Percentiles rank a stretch among this genome's conserved stretches.
Conservation (phyloP, 2,888 invertebrate genomes). For the Drosophila cognata region DNA sequence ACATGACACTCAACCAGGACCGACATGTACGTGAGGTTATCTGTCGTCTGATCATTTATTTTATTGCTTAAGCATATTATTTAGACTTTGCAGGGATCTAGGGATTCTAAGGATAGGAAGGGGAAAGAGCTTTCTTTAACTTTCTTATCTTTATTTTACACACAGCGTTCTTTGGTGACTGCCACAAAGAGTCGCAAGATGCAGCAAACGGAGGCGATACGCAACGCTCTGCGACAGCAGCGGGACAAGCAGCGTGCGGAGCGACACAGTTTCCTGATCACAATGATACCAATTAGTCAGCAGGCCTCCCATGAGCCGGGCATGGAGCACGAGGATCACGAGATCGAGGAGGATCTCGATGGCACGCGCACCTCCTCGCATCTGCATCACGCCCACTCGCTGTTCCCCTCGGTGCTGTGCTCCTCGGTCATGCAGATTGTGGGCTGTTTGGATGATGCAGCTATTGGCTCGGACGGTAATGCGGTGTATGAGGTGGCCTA, state of each 20-base stretch:
- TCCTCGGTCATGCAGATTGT: conserved; percentile 98
- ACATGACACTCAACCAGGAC: conserved; percentile 99
- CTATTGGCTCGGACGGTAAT: conserved; percentile 96
- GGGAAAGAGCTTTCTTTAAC: neutral
- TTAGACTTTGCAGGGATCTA: neutral
- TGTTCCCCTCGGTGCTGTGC: conserved; percentile 98
- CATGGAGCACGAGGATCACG: conserved; percentile 93
- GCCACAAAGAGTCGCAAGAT: conserved; percentile 99
- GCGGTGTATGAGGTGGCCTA: conserved; percentile 99
- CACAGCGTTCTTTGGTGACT: conserved; percentile 95
- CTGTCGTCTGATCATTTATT: neutral
- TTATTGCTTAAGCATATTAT: rapidly evolving
- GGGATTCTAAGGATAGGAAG: neutral
- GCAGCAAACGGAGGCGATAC: conserved; percentile 99
- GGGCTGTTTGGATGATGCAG: conserved; percentile 96
- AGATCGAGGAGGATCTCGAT: conserved; percentile 91
- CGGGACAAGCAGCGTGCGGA: conserved; percentile 98
- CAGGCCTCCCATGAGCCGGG: conserved; percentile 99
- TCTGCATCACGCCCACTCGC: conserved; percentile 95
- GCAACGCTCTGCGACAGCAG: conserved; percentile 96
- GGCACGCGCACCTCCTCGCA: conserved; percentile 91
- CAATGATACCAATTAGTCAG: conserved; percentile 96
- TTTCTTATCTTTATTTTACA: conserved; percentile 36
- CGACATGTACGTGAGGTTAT: conserved; percentile 90
- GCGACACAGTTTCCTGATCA: conserved; percentile 97